A percentile compares a stretch with the other conserved stretches of the same genome.
Conservation (phyloP, 2,797 vertebrate species). For the Erethizon dorsatum region DNA sequence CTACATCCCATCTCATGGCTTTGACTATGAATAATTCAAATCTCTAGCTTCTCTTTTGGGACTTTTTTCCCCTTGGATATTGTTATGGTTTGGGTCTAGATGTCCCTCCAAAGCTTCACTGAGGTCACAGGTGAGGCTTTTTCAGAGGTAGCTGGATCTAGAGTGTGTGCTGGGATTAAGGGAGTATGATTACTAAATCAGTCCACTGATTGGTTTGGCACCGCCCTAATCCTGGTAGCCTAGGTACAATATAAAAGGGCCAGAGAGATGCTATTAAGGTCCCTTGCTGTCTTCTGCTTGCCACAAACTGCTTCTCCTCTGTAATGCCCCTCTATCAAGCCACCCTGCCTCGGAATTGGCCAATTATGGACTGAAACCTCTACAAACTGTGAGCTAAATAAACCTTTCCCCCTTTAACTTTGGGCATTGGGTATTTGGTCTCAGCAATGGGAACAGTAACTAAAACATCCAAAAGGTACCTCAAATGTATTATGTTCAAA, state of each 20-base stretch:
- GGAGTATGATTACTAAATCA: background rate
- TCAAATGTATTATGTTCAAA: constrained; percentile 40
- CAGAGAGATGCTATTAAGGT: background rate
- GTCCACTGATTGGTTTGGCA: background rate
- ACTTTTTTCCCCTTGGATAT: background rate
- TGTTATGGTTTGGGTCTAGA: background rate
- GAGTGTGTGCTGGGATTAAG: background rate
- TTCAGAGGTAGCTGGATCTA: background rate
- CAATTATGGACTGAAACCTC: no score
- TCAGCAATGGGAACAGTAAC: background rate
- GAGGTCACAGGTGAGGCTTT: background rate
- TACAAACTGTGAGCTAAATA: background rate
- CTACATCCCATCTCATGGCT: background rate
- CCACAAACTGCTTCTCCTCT: background rate
- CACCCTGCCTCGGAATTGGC: background rate
- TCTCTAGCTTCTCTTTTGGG: background rate
- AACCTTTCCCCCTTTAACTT: background rate
- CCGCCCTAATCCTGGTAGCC: background rate
- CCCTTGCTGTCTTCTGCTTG: background rate
- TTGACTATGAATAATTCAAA: background rate
- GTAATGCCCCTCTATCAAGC: background rate
- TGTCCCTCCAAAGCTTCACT: background rate
- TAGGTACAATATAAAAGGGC: background rate
- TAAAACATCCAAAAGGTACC: background rate
- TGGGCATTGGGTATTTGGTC: background rate